Evolutionary conservation across 2,797 vertebrate species (phyloP), one percentile per base, ranked within the genome.

Genomic region (Enteromius viviparus): DNA sequence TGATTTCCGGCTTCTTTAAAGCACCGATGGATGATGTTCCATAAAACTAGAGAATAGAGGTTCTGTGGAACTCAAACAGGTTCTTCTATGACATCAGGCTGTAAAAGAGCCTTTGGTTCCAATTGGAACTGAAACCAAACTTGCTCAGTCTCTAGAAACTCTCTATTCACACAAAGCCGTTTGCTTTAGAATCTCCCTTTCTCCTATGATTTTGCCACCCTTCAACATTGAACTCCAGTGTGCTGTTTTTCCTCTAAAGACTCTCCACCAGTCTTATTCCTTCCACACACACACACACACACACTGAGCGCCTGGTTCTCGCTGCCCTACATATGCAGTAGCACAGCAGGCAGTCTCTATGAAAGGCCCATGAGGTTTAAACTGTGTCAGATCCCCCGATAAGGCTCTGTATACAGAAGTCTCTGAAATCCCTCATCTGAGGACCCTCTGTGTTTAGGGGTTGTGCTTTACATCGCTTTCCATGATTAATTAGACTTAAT

Each of bases 311-410:
- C 80, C 81, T 90, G 91, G 90, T 92, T 91, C 89, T 87, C 89
- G 84, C 89, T 95, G 94, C 90, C 94, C 94, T 94, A 95, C 91
- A 94, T 94, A 94, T 89, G 40, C 91, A 49, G 90, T 15, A 90
- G 90, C 87, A 82, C 91, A 91, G 91, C 89, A 91, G 91, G 90
- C 91, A 89, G 91, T 91, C 90, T 84, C 93, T 79, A 86, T 87
- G 87, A 91, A 88, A 88, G 93, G 91, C 93, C 92, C 85, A 71
- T 90, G 92, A 93, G 92, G 89, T 92, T 86, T 91, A 90, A 95
- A 94, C 90, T 94, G 93, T 94, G 94, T 95, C 94, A 93, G 91
- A 91, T 92, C 93, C 93, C 94, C 58, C 90, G 93, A 93, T 92
- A 75, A 90, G 87, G 69, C 91, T 89, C 47, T 68, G 66, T 78